Evolutionary conservation across 1,140 invertebrate genomes (phyloP).

Genomic region (Cephus cinctus): DNA sequence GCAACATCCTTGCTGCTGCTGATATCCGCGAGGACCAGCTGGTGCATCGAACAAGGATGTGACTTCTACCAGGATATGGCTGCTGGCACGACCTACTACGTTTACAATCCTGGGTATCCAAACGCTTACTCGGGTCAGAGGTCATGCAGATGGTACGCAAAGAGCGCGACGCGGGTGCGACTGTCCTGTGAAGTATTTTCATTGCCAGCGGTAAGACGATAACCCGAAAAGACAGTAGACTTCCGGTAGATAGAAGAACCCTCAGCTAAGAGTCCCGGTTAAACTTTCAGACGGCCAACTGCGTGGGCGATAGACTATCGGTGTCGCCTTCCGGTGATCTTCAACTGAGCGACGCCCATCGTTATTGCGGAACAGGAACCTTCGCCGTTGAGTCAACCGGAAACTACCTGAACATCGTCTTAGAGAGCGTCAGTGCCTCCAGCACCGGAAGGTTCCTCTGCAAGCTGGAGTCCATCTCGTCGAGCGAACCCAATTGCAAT

Average conservation of each 20-base stretch:
- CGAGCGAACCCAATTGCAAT: constrained; percentile 37
- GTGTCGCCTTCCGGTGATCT: constrained; percentile 54
- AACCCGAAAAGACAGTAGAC: background rate
- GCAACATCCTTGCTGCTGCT: too few species aligned
- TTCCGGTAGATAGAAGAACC: constrained; percentile 3
- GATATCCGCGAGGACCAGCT: background rate
- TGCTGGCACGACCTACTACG: constrained; percentile 44
- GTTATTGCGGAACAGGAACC: constrained; percentile 57
- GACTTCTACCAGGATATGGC: constrained; percentile 32
- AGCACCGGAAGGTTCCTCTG: constrained; percentile 52
- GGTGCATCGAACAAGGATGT: constrained; percentile 24
- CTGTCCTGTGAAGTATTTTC: constrained; percentile 49
- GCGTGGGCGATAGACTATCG: constrained; percentile 51
- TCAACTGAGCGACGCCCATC: constrained; percentile 43
- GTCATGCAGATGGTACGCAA: constrained; percentile 55
- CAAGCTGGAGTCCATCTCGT: constrained; percentile 33
- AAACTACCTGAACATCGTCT: constrained; percentile 51
- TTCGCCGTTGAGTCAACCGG: constrained; percentile 48
- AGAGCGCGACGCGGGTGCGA: constrained; percentile 50
- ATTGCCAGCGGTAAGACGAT: constrained; percentile 56
- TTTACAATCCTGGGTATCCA: constrained; percentile 57
- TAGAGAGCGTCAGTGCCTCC: constrained; percentile 17
- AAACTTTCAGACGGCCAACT: constrained; percentile 48
- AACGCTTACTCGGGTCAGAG: constrained; percentile 40
- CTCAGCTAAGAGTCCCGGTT: too few species aligned